Evolutionary conservation across 2,888 invertebrate genomes (phyloP), one percentile per base, ranked within the genome.

Genomic region (Isoperla grammatica): DNA sequence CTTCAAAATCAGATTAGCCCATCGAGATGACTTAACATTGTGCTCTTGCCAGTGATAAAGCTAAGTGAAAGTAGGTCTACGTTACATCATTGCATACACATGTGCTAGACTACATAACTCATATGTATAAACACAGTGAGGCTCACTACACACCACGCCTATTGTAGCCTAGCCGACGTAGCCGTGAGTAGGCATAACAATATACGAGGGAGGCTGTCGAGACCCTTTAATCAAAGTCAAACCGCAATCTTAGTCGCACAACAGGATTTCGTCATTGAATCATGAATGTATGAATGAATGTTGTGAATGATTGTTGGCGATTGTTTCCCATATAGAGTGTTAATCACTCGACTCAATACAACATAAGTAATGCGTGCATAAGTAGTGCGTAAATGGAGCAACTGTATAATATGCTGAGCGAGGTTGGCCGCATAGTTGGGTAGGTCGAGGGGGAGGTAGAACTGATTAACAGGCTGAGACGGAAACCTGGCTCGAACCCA

Each of bases 11-110:
- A 49, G 29, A 49, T 23, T 23, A 49, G 29, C 9, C 17, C 39
- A 53, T 53, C 53, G 19, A 39, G 19, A 37, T 53, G 37, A 19
- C 37, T 35, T 39, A 53, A 53, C 53, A 37, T 39, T 37, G 53
- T 53, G 49, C 49, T 20, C 53, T 39, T 53, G 53, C n/a, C 29
- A 29, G 29, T 29, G 29, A 29, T 29, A 29, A 29, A 29, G 29
- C 8, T 29, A 29, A 29, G 29, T 29, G 29, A 29, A 29, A 29
- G 29, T 29, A 29, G 29, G 29, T 29, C 29, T 29, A 29, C 29
- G 29, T 29, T 29, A 29, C 29, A 29, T 29, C 29, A 29, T 29
- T 29, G 29, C 29, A 29, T 29, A 29, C 29, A 29, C 29, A 29
- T 29, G 29, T 29, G 45, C 45, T 45, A 17, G 45, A 17, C 45